Base-by-base conservation (phyloP, 1,140 invertebrate species). In the Sesamia nonagrioides region DNA sequence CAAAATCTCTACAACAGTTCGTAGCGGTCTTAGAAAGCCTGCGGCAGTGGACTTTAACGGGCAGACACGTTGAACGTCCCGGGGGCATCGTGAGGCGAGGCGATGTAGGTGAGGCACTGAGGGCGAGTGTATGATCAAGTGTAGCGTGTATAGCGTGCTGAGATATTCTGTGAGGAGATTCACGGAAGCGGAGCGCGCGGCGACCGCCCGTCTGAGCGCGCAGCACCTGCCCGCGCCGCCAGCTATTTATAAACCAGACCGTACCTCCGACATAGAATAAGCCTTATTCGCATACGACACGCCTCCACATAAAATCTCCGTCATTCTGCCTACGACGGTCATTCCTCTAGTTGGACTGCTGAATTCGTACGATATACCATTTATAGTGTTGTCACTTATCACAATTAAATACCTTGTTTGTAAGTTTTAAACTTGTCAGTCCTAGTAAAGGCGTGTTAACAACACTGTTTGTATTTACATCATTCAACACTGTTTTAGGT, bases 181-280 rank as follows among this genome's bases (percentile, higher is more conserved):
- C 91, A 89, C 91, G 92, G 91, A 93, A 93, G 91, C 83, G 77
- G 77, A 89, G 92, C 91, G 91, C 84, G 78, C 79, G 92, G 92
- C 92, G 92, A 86, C 92, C 89, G 86, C 61, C 79, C 87, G 92
- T 94, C 91, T 94, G 89, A 86, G 77, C 63, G 81, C 42, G 83
- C 78, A 82, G 85, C 91, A 93, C 91, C 88, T 90, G 91, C 90
- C 88, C 81, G 63, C 74, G 86, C 89, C 89, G 87, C 85, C 6
- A 80, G 90, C 90, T 94, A 93, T 93, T 94, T 92, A 92, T 94
- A 94, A 94, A 92, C 86, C 91, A 88, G 87, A 87, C 85, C 84
- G 85, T 86, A 89, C 89, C 86, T 85, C 81, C 77, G 77, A 86
- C 86, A 92, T 88, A 91, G 88, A 91, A 84, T 88, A 90, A 81